A percentile compares a stretch with the other conserved stretches of the same genome.
Evolutionary conservation across 2,113 vertebrate species (phyloP).

Genomic region (Lepidothrix coronata): DNA sequence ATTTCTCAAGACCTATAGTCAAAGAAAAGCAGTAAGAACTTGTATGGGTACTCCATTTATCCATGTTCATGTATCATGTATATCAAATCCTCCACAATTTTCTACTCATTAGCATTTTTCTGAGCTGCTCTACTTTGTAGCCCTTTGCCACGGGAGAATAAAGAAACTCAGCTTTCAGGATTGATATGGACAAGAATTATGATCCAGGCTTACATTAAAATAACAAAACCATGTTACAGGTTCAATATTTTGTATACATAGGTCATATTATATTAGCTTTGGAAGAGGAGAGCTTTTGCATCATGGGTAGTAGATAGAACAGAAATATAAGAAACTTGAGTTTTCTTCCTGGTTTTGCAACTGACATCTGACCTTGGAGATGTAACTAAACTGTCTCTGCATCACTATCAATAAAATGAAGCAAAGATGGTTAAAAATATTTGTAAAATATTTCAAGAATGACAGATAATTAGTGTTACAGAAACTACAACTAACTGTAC

Average conservation of each 20-base stretch:
- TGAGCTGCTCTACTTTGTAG: neutral
- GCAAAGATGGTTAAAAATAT: neutral
- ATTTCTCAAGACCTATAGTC: neutral
- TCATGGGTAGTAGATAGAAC: neutral
- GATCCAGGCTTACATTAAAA: neutral
- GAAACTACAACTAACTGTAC: neutral
- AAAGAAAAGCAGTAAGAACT: neutral
- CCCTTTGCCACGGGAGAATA: neutral
- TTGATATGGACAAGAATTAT: neutral
- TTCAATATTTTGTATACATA: neutral
- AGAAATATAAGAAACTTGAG: neutral
- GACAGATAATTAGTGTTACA: neutral
- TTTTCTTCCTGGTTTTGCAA: neutral
- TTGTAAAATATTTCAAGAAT: neutral
- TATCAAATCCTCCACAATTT: neutral
- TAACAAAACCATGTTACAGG: neutral
- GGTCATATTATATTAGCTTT: neutral
- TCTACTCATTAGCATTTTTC: neutral
- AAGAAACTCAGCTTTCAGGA: neutral
- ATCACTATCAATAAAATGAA: neutral
- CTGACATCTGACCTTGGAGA: neutral
- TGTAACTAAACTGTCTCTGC: neutral
- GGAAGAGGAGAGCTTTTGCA: neutral
- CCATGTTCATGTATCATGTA: neutral
- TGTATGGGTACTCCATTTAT: neutral